phyloP scores from a whole-genome alignment of 2,888 invertebrate genomes.

The Limnephilus lunatus region DNA sequence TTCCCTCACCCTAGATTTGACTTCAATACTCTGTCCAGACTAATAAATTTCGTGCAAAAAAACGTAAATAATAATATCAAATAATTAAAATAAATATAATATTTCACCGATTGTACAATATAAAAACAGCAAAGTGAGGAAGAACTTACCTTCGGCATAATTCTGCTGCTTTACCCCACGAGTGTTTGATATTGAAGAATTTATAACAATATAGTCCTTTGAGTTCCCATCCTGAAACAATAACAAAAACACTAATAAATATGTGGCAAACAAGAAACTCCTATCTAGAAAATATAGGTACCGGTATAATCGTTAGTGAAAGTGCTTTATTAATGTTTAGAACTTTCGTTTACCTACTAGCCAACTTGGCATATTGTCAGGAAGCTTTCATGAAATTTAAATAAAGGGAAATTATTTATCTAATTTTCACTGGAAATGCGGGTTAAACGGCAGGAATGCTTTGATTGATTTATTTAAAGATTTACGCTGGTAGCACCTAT shows the following conservation, averaged over 20 bases:
- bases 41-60: too few species aligned
- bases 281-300: not conserved
- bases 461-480: not conserved
- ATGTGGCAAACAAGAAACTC: not conserved
- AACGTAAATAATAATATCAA: too few species aligned
- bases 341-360: not conserved
- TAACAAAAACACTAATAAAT: not conserved
- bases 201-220: conserved; percentile 95
- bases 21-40: too few species aligned
- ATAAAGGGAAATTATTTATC: not conserved
- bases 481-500: not conserved
- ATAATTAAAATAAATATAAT: not conserved
- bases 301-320: not conserved
- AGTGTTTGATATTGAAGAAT: conserved; percentile 96
- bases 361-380: not conserved
- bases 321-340: not conserved
- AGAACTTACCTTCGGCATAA: conserved; percentile 91
- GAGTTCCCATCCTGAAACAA: conserved; percentile 91
- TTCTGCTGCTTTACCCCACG: conserved; percentile 96
- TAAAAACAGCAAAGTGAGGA: not conserved
- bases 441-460: not conserved
- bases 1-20: too few species aligned
- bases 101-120: not conserved
- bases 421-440: not conserved
- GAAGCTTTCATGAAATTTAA: not conserved